Evolutionary conservation across 2,888 invertebrate genomes (phyloP).

Genomic region (Cryptocheilus praepositus): DNA sequence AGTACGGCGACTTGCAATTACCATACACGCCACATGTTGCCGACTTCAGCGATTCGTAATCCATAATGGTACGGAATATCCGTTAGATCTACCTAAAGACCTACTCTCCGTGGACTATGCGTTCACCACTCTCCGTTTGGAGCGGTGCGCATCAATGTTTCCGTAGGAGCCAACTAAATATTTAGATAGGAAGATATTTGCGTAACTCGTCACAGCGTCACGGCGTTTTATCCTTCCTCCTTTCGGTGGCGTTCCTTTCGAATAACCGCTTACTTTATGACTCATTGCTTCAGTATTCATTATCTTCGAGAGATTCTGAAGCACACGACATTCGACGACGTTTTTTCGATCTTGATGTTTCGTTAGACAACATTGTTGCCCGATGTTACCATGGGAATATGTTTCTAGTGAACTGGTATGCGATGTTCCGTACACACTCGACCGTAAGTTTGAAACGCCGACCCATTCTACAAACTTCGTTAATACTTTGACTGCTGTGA

Average conservation of each 20-base stretch:
- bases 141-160: background rate
- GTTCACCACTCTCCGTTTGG: background rate
- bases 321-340: background rate
- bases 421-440: no score
- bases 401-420: no score
- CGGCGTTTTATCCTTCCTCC: background rate
- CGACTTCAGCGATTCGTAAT: conserved; percentile 16
- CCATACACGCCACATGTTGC: conserved; percentile 5
- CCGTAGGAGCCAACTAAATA: conserved; percentile 2
- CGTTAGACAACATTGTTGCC: no score
- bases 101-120: conserved; percentile 5
- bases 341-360: no score
- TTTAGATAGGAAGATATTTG: no score
- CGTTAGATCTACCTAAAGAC: conserved; percentile 26
- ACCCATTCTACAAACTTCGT: no score
- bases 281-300: no score
- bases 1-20: no score
- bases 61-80: conserved; percentile 13
- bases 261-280: background rate
- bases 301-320: no score
- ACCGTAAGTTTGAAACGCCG: no score
- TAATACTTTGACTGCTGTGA: no score
- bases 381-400: no score
- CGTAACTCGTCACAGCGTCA: conserved; percentile 1
- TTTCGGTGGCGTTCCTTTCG: background rate